phyloP scores from a whole-genome alignment of 2,888 invertebrate species.

The Xestia c-nigrum region DNA sequence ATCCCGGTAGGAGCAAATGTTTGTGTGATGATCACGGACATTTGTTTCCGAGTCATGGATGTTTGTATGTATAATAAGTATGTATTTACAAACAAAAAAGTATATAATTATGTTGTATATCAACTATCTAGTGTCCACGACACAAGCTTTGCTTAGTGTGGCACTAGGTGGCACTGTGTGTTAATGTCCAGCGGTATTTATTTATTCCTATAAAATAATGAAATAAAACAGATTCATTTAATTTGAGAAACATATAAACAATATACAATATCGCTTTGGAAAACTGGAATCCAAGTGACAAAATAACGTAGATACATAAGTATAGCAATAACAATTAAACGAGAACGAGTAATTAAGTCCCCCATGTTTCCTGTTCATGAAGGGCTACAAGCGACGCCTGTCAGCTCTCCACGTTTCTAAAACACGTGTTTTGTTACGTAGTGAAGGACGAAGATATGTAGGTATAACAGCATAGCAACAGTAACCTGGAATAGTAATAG shows the following conservation, averaged over 20 bases:
- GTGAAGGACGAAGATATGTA: neutral
- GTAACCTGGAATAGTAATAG: neutral
- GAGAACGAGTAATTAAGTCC: constrained; percentile 19
- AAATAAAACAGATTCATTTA: neutral
- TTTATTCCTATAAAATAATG: neutral
- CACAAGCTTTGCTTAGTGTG: too few relatives aligned
- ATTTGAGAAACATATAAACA: neutral
- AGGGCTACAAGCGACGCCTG: constrained; percentile 15
- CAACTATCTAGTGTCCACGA: too few relatives aligned
- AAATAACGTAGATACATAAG: neutral
- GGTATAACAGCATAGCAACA: neutral
- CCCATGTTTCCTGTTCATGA: neutral
- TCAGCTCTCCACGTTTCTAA: constrained; percentile 32
- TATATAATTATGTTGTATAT: too few relatives aligned
- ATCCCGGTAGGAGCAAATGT: too few relatives aligned
- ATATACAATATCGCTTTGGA: neutral
- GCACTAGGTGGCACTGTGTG: too few relatives aligned
- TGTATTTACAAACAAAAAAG: too few relatives aligned
- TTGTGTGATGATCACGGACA: too few relatives aligned
- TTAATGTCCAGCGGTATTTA: too few relatives aligned
- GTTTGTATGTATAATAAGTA: too few relatives aligned
- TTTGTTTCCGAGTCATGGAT: too few relatives aligned
- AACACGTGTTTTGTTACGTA: constrained; percentile 42
- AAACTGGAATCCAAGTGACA: neutral
- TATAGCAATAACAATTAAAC: neutral